Conservation (phyloP, 2,797 vertebrate genomes). For the Anas bernieri region DNA sequence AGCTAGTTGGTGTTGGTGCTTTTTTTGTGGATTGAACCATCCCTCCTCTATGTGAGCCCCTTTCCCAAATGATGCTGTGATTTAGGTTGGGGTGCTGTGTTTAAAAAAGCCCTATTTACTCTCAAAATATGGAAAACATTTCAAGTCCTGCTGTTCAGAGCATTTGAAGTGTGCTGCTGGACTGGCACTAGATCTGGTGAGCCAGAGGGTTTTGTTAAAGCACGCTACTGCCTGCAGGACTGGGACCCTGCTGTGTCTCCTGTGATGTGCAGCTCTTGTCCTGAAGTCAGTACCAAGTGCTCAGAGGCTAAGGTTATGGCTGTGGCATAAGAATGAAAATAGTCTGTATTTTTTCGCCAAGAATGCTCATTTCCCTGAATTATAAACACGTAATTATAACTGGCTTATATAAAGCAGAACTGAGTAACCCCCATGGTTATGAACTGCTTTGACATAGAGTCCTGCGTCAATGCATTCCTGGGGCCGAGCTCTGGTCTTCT, state of each 20-base stretch:
- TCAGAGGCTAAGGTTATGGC: neutral
- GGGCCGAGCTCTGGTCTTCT: neutral
- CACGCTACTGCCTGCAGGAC: neutral
- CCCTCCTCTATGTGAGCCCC: neutral
- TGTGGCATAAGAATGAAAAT: neutral
- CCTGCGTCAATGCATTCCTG: neutral
- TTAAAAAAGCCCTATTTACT: neutral
- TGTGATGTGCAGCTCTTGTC: neutral
- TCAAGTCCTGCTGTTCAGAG: neutral
- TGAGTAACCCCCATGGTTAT: neutral
- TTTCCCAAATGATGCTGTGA: neutral
- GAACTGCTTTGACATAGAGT: constrained; percentile 19
- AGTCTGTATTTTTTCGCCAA: neutral
- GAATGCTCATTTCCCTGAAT: neutral
- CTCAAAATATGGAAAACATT: neutral
- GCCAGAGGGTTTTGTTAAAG: neutral
- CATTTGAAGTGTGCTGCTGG: neutral
- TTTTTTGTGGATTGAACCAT: neutral
- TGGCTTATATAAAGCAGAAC: constrained; percentile 19
- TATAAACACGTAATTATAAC: neutral
- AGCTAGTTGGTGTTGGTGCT: neutral
- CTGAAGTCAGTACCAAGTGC: neutral
- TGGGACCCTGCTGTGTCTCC: neutral
- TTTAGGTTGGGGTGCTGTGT: neutral
- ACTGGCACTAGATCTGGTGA: neutral